These are phyloP conservation scores for Sclerodermus sp. DNA, from an alignment of 2,888 invertebrate genomes.

Conservation along the genomic window DNA sequence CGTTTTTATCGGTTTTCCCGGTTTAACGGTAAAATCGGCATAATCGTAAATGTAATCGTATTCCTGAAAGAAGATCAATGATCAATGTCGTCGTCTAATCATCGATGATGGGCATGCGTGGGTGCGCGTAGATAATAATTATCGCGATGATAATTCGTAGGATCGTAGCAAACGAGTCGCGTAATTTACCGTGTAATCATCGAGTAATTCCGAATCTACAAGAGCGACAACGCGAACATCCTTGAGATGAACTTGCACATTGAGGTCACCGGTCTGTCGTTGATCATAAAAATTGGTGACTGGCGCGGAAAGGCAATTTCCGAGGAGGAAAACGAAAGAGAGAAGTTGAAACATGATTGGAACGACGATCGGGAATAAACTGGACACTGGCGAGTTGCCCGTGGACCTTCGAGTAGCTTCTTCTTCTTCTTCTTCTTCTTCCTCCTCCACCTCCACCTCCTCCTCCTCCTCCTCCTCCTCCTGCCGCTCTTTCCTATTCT, in stretches of 20 bases:
- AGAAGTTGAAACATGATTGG: slow-evolving; percentile 16
- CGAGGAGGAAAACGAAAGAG: slow-evolving; percentile 56
- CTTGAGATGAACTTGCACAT: slow-evolving; percentile 78
- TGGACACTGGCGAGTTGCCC: no score
- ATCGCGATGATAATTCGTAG: background rate
- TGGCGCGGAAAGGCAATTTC: slow-evolving; percentile 40
- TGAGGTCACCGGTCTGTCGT: slow-evolving; percentile 76
- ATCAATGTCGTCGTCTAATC: no score
- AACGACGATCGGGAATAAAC: no score
- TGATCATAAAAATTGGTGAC: slow-evolving; percentile 63
- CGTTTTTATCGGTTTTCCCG: slow-evolving; percentile 41
- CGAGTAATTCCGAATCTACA: slow-evolving; percentile 63
- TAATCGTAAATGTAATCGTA: slow-evolving; percentile 76
- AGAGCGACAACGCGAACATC: slow-evolving; percentile 75
- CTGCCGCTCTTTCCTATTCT: no score
- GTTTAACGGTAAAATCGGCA: slow-evolving; percentile 72
- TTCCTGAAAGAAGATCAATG: slow-evolving; percentile 61
- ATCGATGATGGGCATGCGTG: background rate
- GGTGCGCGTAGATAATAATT: background rate
- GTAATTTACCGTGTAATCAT: slow-evolving; percentile 63
- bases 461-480: no score
- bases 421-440: no score
- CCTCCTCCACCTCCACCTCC: no score
- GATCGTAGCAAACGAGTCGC: background rate
- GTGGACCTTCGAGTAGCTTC: no score